A percentile compares a stretch with the other conserved stretches of the same genome.
These are phyloP conservation scores for Leptinotarsa undecemlineata DNA, from an alignment of 1,140 invertebrate genomes.

Conservation along the genomic window DNA sequence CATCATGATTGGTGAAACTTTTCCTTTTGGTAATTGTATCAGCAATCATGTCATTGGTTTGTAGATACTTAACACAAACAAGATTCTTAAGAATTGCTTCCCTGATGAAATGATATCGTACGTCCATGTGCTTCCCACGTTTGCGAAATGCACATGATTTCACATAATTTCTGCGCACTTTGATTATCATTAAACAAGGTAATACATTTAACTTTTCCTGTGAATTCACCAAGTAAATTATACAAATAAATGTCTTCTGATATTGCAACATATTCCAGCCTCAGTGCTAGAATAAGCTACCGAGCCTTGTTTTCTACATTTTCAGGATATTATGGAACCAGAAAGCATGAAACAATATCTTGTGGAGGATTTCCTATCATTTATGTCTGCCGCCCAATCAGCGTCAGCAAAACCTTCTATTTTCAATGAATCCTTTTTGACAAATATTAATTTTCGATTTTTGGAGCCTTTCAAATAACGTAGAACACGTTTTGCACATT, in stretches of 20 bases:
- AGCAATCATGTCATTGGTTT: background rate
- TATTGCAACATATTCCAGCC: too few relatives aligned
- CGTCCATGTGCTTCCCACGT: background rate
- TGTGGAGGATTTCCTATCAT: background rate
- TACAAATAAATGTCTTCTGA: too few relatives aligned
- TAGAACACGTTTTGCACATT: constrained; percentile 53
- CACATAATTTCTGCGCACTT: too few relatives aligned
- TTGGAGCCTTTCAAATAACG: constrained; percentile 55
- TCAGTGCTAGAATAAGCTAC: constrained; percentile 3
- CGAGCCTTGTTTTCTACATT: constrained; percentile 1
- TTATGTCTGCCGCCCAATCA: too few relatives aligned
- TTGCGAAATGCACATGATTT: background rate
- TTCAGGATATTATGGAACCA: constrained; percentile 1
- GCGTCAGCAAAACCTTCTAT: constrained; percentile 35
- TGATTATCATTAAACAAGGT: background rate
- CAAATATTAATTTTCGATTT: constrained; percentile 19
- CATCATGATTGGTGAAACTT: too few relatives aligned
- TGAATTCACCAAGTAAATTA: background rate
- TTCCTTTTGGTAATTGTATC: too few relatives aligned
- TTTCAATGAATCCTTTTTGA: constrained; percentile 23
- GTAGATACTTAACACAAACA: background rate
- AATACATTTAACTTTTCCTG: background rate
- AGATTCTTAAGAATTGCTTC: constrained; percentile 7
- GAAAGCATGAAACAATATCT: constrained; percentile 41
- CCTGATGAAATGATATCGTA: constrained; percentile 13